phyloP scores from a whole-genome alignment of 2,888 invertebrate genomes.

The Melanostoma scalare region DNA sequence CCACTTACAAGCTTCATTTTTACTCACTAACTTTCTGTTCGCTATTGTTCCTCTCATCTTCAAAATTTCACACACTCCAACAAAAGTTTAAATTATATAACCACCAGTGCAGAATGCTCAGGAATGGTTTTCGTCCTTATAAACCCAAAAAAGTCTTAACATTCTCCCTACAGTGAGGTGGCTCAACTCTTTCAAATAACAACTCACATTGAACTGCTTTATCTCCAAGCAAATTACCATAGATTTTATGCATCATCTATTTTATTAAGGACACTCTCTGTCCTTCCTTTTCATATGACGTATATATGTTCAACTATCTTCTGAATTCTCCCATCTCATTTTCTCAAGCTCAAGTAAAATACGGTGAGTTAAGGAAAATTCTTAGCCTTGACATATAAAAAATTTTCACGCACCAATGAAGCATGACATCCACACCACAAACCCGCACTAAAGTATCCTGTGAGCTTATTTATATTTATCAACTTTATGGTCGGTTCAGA shows the following conservation, averaged over 20 bases:
- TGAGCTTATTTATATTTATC: slow-evolving; percentile 35
- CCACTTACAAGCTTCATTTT: too few relatives aligned
- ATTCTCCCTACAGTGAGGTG: too few relatives aligned
- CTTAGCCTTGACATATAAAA: slow-evolving; percentile 61
- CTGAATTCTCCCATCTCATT: too few relatives aligned
- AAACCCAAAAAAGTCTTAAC: too few relatives aligned
- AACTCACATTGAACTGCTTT: slow-evolving; percentile 35
- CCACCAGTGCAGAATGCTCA: too few relatives aligned
- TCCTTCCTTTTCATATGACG: not conserved
- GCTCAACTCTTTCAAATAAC: not conserved
- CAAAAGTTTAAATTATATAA: too few relatives aligned
- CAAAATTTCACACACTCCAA: too few relatives aligned
- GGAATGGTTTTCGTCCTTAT: too few relatives aligned
- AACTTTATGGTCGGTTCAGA: slow-evolving; percentile 53
- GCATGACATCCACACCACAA: slow-evolving; percentile 38
- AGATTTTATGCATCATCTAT: slow-evolving; percentile 62
- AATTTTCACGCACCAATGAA: slow-evolving; percentile 67
- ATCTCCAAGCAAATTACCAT: slow-evolving; percentile 43
- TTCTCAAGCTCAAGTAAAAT: slow-evolving; percentile 11
- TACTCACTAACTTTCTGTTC: too few relatives aligned
- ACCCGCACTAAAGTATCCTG: slow-evolving; percentile 17
- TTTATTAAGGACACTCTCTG: not conserved
- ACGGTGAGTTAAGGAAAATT: slow-evolving; percentile 17
- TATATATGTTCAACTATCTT: too few relatives aligned
- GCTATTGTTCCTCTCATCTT: too few relatives aligned